Base-by-base conservation (phyloP, 2,113 vertebrate genomes). In the Corythaixoides concolor region DNA sequence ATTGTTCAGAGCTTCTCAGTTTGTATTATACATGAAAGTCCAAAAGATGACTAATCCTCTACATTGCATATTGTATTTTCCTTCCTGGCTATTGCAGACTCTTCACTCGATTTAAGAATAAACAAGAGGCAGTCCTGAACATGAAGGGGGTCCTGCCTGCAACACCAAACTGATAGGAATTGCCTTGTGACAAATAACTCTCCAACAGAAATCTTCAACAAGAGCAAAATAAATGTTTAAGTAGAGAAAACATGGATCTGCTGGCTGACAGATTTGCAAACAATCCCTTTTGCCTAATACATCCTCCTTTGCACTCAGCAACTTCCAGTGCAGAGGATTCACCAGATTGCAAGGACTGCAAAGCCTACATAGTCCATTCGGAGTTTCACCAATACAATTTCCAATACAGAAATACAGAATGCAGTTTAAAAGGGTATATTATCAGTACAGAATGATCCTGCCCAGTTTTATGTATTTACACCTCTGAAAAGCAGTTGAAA, bases 71-170 rank as follows among this genome's bases (percentile, higher is more conserved):
- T 22, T 49, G 49, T 49, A 16, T 26, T 77, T 30, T 69, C 41
- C 32, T 74, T 37, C 1, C 2, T 11, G 35, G 21, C 6, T 11
- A 58, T 3, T 88, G 58, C 60, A 85, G 59, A 37, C 14, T 27
- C 63, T 41, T 73, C 28, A 24, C 45, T 84, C 75, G 33, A 43
- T 81, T 85, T 28, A 32, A 64, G 85, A 90, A 94, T 67, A 89
- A 86, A 52, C 14, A 8, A 81, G 56, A 87, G n/a, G 16, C 59
- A 49, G 49, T 23, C 30, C 72, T 67, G 67, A 90, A 67, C 64
- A 58, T 0, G 0, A 47, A 85, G 13, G 15, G 22, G 17, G 12
- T 52, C 33, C 50, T 52, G 52, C 15, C 41, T 66, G 21, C 16
- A 81, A 47, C 20, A 81, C 45, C 58, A 75, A 58, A 81, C 19